These are phyloP conservation scores for Amblyraja radiata DNA, from an alignment of 2,797 vertebrate species.

Conservation along the genomic window DNA sequence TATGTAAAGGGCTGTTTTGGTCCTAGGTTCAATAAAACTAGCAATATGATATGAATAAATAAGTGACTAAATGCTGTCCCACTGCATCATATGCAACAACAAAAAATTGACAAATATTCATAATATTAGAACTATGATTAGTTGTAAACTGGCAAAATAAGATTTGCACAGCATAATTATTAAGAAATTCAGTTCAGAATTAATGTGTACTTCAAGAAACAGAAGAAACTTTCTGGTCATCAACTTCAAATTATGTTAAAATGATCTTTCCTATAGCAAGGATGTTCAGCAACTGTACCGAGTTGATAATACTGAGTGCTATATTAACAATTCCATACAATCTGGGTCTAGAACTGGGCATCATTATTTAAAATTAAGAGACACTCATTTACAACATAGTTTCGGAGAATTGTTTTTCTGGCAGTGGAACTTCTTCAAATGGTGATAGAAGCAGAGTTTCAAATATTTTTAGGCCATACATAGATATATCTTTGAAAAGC, in stretches of 20 bases:
- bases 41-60: neutral
- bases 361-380: no score
- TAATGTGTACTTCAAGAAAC: neutral
- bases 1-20: neutral
- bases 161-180: neutral
- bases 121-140: neutral
- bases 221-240: neutral
- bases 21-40: neutral
- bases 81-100: neutral
- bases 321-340: neutral
- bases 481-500: no score
- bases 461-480: no score
- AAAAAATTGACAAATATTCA: neutral
- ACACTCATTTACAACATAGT: no score
- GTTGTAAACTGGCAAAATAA: neutral
- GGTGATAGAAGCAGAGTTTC: no score
- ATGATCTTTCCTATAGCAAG: neutral
- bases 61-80: neutral
- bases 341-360: neutral
- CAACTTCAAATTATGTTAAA: neutral
- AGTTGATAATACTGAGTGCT: neutral
- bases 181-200: no score
- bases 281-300: neutral
- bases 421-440: no score
- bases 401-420: no score